These are phyloP conservation scores for Guaruba guarouba DNA, from an alignment of 2,113 vertebrate species.

Conservation along the genomic window DNA sequence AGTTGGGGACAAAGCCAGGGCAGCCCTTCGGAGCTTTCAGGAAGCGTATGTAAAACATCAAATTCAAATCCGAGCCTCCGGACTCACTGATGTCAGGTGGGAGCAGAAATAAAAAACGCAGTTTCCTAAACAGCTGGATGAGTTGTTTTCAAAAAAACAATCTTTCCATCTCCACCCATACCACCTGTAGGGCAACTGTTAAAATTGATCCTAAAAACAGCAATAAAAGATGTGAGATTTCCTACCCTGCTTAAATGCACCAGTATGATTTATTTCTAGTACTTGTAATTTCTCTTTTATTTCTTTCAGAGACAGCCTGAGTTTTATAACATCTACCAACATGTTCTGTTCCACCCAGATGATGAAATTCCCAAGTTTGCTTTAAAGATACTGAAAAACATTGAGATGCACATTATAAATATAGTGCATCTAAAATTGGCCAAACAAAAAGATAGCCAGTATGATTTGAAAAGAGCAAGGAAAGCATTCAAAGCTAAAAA, in stretches of 20 bases:
- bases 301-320: background rate
- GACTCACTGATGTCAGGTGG: slow-evolving; percentile 1
- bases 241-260: background rate
- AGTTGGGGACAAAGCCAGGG: slow-evolving; percentile 17
- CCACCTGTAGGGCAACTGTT: background rate
- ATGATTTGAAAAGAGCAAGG: background rate
- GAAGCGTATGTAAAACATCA: background rate
- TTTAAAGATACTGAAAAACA: slow-evolving; percentile 2
- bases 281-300: background rate
- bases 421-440: background rate
- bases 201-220: slow-evolving; percentile 22
- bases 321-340: background rate
- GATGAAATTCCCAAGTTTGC: background rate
- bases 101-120: background rate
- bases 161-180: background rate
- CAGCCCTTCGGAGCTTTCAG: background rate
- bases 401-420: background rate
- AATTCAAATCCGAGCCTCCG: slow-evolving; percentile 22
- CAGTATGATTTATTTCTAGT: background rate
- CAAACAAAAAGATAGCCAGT: background rate
- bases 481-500: slow-evolving; percentile 16
- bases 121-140: slow-evolving; percentile 12
- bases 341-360: background rate
- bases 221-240: background rate
- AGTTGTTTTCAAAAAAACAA: slow-evolving; percentile 14